Percentiles rank a stretch among this genome's conserved stretches.
Evolutionary conservation across 2,888 invertebrate genomes (phyloP).

Genomic region (Acronicta aceris): DNA sequence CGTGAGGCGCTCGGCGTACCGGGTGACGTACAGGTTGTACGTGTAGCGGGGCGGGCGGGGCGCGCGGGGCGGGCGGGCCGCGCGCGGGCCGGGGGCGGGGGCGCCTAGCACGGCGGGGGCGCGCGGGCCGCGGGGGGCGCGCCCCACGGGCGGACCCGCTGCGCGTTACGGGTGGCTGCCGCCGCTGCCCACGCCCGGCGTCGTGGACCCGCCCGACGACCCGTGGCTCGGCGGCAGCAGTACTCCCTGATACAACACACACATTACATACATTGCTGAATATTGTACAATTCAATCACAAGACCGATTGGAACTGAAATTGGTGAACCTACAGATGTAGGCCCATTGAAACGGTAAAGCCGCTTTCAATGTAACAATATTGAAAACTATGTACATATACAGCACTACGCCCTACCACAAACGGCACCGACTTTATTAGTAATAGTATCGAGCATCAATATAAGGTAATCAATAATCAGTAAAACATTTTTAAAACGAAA

Average conservation of each 20-base stretch:
- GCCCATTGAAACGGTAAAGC: too few relatives aligned
- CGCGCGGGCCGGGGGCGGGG: slow-evolving; percentile 40
- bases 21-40: slow-evolving; percentile 34
- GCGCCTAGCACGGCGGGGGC: slow-evolving; percentile 30
- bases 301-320: too few relatives aligned
- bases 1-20: slow-evolving; percentile 13
- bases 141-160: slow-evolving; percentile 30
- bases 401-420: too few relatives aligned
- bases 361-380: too few relatives aligned
- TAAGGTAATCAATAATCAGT: not conserved
- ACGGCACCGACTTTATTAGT: too few relatives aligned
- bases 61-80: slow-evolving; percentile 34
- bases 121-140: slow-evolving; percentile 20
- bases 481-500: slow-evolving; percentile 20
- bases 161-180: slow-evolving; percentile 70
- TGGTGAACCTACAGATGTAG: too few relatives aligned
- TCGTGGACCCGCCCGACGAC: slow-evolving; percentile 68
- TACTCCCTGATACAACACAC: slow-evolving; percentile 63
- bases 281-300: not conserved
- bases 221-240: slow-evolving; percentile 73
- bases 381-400: too few relatives aligned
- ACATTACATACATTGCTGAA: not conserved
- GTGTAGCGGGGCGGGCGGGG: slow-evolving; percentile 27
- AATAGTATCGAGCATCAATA: not conserved
- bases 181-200: slow-evolving; percentile 68